Evolutionary conservation across 2,113 vertebrate species (phyloP).

Genomic region (Ailurus styani): DNA sequence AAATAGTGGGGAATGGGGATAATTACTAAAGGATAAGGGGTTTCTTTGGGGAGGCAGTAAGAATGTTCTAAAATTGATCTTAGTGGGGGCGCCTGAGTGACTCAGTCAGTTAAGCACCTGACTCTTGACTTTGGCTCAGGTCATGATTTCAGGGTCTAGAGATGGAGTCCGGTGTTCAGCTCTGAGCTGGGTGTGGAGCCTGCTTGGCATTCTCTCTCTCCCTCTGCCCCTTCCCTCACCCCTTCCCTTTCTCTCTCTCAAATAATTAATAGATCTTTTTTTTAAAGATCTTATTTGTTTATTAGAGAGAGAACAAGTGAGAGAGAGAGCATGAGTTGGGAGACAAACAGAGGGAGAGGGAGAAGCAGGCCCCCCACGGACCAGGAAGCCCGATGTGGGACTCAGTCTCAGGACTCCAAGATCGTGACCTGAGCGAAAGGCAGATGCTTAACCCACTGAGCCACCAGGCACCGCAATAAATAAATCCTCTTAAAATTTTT

Average conservation of each 20-base stretch:
- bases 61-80: not conserved
- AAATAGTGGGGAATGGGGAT: not conserved
- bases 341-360: not conserved
- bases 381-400: not conserved
- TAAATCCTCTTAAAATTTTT: not conserved
- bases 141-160: not conserved
- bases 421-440: not conserved
- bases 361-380: not conserved
- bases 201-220: not conserved
- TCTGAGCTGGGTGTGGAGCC: not conserved
- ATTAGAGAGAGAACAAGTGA: no score
- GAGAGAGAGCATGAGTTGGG: not conserved
- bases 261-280: not conserved
- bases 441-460: not conserved
- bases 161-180: accelerated
- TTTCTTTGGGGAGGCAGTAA: not conserved
- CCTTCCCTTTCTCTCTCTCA: not conserved
- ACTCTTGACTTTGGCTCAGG: not conserved
- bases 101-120: not conserved
- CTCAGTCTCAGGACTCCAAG: not conserved
- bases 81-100: not conserved
- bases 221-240: not conserved
- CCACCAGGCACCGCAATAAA: not conserved
- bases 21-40: not conserved
- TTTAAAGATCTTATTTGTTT: not conserved